Base-by-base conservation (phyloP, 1,140 invertebrate genomes). In the Heliconius nattereri region DNA sequence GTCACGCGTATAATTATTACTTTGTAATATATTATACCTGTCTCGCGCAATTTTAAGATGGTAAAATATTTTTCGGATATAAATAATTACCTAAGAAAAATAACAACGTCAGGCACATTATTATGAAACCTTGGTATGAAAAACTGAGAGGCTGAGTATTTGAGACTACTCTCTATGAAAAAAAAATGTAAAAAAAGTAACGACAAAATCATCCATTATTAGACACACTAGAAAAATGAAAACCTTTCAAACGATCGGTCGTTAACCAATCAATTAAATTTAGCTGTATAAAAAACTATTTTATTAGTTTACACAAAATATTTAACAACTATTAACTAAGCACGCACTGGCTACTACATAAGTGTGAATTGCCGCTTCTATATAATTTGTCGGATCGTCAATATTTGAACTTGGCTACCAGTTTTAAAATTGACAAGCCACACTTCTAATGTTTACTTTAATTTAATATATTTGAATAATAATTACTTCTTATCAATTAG, bases 271-370 rank as follows among this genome's bases (percentile, higher is more conserved):
- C 16, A 19, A 52, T 19, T 6, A 52, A 19, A 19, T 16, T 16
- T 19, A 5, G 2, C 49, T 66, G 9, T 66, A 66, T 26, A 66
- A 66, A 26, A 66, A 66, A 13, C 54, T 8, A 8, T 66, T n/a
- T 57, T 20, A 57, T 57, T 23, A 23, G 54, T 57, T 66, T 66
- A 66, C 57, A 66, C 9, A 66, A 66, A 66, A 66, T 66, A 66
- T 26, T 66, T 66, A 23, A 66, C 57, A 66, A 66, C 2, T 66
- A 66, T 26, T 23, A 23, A 66, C 57, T 57, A n/a, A 57, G 13
- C 57, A 66, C 57, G 57, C 0, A 11, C 57, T 66, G 23, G 9
- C 57, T 7, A 26, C 23, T 66, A 66, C 8, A 26, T 8, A 66
- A 29, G 57, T 66, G 57, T 66, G 23, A 66, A 66, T 26, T 23